phyloP scores from a whole-genome alignment of 2,113 vertebrate species.

The Caracal caracal region DNA sequence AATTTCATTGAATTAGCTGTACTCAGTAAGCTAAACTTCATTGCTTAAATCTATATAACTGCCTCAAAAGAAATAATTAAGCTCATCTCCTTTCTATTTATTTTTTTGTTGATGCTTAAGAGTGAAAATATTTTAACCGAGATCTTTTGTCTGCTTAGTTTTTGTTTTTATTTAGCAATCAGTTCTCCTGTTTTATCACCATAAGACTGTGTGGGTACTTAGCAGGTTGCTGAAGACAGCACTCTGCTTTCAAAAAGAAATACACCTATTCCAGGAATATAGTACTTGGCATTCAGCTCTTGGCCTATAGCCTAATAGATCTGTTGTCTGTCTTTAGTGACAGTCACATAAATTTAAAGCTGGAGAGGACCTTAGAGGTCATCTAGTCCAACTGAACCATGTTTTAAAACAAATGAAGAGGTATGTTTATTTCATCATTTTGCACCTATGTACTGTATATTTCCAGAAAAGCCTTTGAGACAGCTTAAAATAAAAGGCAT shows the following conservation, averaged over 20 bases:
- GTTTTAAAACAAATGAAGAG: slow-evolving; percentile 50
- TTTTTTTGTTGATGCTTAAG: not conserved
- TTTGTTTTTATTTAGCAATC: not conserved
- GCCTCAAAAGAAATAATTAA: not conserved
- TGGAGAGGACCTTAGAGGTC: slow-evolving; percentile 50
- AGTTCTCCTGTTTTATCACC: not conserved
- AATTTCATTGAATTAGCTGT: slow-evolving; percentile 61
- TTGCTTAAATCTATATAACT: slow-evolving; percentile 21
- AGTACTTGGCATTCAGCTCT: slow-evolving; percentile 33
- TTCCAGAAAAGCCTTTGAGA: slow-evolving; percentile 40
- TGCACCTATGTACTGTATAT: not conserved
- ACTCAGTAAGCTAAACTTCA: not conserved
- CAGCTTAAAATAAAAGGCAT: slow-evolving; percentile 36
- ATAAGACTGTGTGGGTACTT: not conserved
- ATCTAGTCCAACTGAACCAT: slow-evolving; percentile 46
- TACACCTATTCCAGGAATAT: not conserved
- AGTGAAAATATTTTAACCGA: not conserved
- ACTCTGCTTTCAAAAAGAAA: slow-evolving; percentile 52
- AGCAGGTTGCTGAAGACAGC: not conserved
- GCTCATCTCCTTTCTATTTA: slow-evolving; percentile 24
- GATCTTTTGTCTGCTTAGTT: not conserved
- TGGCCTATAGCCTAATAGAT: slow-evolving; percentile 25
- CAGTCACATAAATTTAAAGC: slow-evolving; percentile 61
- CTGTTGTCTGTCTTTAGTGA: slow-evolving; percentile 68
- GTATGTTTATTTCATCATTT: slow-evolving; percentile 62